Evolutionary conservation across 2,888 invertebrate genomes (phyloP).

Genomic region (Epinotia demarniana): DNA sequence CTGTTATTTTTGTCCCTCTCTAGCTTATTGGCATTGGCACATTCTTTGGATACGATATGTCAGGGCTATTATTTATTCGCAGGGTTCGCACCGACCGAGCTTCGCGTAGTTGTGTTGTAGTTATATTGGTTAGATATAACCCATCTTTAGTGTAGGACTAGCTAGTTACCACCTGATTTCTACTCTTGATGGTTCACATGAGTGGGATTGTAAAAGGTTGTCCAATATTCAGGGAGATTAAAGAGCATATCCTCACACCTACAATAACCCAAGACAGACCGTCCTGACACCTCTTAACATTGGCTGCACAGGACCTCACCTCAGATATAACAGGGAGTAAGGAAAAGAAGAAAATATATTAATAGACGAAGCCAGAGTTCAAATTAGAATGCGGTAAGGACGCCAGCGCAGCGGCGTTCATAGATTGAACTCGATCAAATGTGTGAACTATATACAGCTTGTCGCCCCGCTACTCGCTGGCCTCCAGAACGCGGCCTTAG

Average conservation of each 20-base stretch:
- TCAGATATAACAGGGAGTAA: background rate
- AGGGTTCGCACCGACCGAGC: constrained; percentile 26
- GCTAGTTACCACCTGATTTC: background rate
- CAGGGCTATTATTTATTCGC: constrained; percentile 29
- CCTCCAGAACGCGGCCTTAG: no score
- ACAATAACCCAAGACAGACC: background rate
- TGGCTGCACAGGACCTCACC: background rate
- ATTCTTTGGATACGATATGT: constrained; percentile 17
- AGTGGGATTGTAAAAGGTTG: background rate
- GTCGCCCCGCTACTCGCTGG: no score
- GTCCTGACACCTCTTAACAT: background rate
- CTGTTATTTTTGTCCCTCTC: constrained; percentile 20
- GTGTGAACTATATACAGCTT: no score
- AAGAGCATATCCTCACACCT: background rate
- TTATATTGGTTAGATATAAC: background rate
- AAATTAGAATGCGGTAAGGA: no score
- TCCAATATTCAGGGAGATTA: background rate
- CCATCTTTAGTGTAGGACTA: background rate
- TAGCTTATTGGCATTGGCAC: constrained; percentile 28
- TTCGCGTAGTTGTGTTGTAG: background rate
- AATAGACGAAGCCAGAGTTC: no score
- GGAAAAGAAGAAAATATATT: background rate
- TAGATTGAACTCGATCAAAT: no score
- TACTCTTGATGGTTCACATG: no score
- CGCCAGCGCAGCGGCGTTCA: no score